phyloP scores from a whole-genome alignment of 1,140 invertebrate genomes.

The Sipha flava region DNA sequence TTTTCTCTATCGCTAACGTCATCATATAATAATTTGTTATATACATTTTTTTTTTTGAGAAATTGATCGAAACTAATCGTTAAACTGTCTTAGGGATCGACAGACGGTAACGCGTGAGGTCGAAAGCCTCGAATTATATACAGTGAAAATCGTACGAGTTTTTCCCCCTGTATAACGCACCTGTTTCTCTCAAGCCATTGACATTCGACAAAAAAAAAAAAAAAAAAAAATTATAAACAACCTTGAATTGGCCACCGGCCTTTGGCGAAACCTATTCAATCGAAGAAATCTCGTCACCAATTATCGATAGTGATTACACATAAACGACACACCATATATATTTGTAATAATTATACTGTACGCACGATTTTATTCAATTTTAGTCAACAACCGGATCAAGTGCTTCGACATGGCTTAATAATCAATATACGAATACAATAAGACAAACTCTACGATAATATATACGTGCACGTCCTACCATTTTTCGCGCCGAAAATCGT shows the following conservation, averaged over 20 bases:
- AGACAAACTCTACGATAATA: too few relatives aligned
- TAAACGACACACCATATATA: too few relatives aligned
- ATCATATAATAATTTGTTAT: background rate
- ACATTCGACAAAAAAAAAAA: background rate
- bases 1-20: background rate
- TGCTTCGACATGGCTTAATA: too few relatives aligned
- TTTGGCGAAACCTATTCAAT: background rate
- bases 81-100: background rate
- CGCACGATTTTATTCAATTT: background rate
- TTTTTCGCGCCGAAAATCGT: background rate
- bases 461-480: too few relatives aligned
- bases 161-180: background rate
- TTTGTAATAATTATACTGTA: too few relatives aligned
- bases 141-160: background rate
- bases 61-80: conserved; percentile 25
- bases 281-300: background rate
- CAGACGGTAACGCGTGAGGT: background rate
- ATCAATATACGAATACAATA: too few relatives aligned
- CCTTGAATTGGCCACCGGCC: conserved; percentile 13
- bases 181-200: background rate
- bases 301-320: too few relatives aligned
- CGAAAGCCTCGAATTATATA: conserved; percentile 2
- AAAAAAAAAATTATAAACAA: background rate
- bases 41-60: background rate
- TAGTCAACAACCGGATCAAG: conserved; percentile 25